phyloP scores from a whole-genome alignment of 2,113 vertebrate genomes.

The Sprattus sprattus region DNA sequence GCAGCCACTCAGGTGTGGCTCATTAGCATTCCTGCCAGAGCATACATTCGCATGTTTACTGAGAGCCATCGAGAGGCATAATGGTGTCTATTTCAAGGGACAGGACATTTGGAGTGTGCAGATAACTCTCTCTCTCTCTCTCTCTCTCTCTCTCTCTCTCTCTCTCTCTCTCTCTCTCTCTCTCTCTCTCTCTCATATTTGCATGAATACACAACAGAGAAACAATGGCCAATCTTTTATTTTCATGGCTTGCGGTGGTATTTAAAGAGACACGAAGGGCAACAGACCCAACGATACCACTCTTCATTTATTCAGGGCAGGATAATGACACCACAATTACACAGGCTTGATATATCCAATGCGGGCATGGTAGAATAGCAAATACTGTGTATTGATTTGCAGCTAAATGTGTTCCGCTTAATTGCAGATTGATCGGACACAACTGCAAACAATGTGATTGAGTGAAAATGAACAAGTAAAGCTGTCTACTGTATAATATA shows the following conservation, averaged over 20 bases:
- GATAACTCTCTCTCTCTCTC: conserved; percentile 28
- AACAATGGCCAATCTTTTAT: conserved; percentile 50
- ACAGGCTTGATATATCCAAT: not conserved
- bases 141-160: conserved; percentile 40
- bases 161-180: conserved; percentile 45
- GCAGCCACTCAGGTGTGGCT: conserved; percentile 56
- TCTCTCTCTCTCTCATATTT: conserved; percentile 59
- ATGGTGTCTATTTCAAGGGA: conserved; percentile 49
- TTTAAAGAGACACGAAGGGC: conserved; percentile 46
- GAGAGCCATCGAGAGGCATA: conserved; percentile 36
- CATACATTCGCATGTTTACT: conserved; percentile 44
- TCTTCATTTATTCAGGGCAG: conserved; percentile 4
- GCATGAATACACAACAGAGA: conserved; percentile 52
- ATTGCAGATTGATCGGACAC: conserved; percentile 14
- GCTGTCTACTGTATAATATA: not conserved
- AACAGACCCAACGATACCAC: conserved; percentile 28
- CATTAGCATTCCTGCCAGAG: conserved; percentile 44
- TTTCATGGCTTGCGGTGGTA: conserved; percentile 53
- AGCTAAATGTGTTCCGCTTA: not conserved
- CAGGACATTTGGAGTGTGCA: conserved; percentile 28
- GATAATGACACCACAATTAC: not conserved
- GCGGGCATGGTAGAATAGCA: not conserved
- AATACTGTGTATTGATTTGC: not conserved
- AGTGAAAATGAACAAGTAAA: conserved; percentile 15
- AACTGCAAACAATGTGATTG: not conserved